These are phyloP conservation scores for Villa cingulata DNA, from an alignment of 2,888 invertebrate species.

Conservation along the genomic window DNA sequence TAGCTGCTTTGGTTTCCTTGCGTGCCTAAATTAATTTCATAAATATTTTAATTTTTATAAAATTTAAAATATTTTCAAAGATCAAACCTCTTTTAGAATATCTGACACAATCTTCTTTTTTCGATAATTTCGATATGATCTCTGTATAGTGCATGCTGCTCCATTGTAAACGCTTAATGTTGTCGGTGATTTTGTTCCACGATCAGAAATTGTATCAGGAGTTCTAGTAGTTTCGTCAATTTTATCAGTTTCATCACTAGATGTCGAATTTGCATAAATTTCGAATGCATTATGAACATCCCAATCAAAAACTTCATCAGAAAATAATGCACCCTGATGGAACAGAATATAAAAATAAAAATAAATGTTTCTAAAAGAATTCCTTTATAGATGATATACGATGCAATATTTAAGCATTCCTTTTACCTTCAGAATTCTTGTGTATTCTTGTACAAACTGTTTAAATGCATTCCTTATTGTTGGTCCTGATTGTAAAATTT, in stretches of 20 bases:
- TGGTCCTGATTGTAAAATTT: conserved; percentile 24
- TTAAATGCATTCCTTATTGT: conserved; percentile 28
- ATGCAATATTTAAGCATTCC: too few relatives aligned
- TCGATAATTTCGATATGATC: conserved; percentile 19
- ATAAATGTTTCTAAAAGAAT: not conserved
- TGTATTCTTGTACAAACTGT: conserved; percentile 28
- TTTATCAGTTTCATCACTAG: too few relatives aligned
- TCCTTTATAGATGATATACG: too few relatives aligned
- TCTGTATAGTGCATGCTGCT: conserved; percentile 26
- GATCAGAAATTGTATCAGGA: too few relatives aligned
- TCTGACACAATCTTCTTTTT: not conserved
- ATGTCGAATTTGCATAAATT: not conserved
- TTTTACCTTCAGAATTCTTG: conserved; percentile 21
- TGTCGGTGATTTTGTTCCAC: too few relatives aligned
- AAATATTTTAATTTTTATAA: too few relatives aligned
- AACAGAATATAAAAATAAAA: not conserved
- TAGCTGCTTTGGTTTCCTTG: not conserved
- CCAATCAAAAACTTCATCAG: conserved; percentile 17
- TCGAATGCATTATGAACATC: not conserved
- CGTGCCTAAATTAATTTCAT: too few relatives aligned
- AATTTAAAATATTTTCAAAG: too few relatives aligned
- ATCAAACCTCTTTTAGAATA: not conserved
- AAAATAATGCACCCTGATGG: conserved; percentile 24
- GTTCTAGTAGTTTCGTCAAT: too few relatives aligned
- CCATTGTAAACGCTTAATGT: too few relatives aligned